Conservation (phyloP, 2,797 vertebrate genomes). For the Aeoliscus strigatus region DNA sequence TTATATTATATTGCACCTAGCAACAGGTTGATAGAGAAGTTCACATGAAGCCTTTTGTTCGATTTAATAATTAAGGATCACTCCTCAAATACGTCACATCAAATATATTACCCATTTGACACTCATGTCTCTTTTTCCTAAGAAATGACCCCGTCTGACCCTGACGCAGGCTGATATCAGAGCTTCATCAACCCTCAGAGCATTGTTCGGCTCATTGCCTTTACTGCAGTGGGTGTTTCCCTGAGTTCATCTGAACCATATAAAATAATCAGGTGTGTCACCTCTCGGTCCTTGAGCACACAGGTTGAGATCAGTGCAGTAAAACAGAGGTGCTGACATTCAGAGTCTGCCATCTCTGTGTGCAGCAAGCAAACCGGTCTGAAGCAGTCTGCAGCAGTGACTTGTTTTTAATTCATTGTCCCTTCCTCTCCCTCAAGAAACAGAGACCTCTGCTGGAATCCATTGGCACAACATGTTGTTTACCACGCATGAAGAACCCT, state of each 20-base stretch:
- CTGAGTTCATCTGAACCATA: too few species aligned
- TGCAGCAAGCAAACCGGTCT: conserved; percentile 67
- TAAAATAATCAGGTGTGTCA: conserved; percentile 13
- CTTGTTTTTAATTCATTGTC: conserved; percentile 32
- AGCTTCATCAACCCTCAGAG: conserved; percentile 29
- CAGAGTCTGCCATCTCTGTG: conserved; percentile 31
- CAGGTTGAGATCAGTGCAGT: background rate
- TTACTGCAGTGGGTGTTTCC: too few species aligned
- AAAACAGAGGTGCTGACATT: conserved; percentile 23
- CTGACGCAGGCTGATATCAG: conserved; percentile 28
- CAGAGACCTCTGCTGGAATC: conserved; percentile 64
- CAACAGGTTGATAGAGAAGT: conserved; percentile 18
- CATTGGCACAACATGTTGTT: conserved; percentile 69
- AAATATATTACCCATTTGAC: too few species aligned
- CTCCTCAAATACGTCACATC: conserved; percentile 23
- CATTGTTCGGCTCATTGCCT: conserved; percentile 20
- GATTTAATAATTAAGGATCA: conserved; percentile 30
- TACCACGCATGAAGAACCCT: conserved; percentile 42
- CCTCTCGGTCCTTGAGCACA: background rate
- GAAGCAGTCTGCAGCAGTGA: conserved; percentile 57
- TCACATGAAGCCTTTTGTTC: conserved; percentile 14
- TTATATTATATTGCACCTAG: too few species aligned
- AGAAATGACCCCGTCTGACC: conserved; percentile 28
- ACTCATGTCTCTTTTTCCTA: conserved; percentile 16
- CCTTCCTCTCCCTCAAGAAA: conserved; percentile 33